Base-by-base conservation (phyloP, 2,113 vertebrate species). In the Corythornis madagascariensis region DNA sequence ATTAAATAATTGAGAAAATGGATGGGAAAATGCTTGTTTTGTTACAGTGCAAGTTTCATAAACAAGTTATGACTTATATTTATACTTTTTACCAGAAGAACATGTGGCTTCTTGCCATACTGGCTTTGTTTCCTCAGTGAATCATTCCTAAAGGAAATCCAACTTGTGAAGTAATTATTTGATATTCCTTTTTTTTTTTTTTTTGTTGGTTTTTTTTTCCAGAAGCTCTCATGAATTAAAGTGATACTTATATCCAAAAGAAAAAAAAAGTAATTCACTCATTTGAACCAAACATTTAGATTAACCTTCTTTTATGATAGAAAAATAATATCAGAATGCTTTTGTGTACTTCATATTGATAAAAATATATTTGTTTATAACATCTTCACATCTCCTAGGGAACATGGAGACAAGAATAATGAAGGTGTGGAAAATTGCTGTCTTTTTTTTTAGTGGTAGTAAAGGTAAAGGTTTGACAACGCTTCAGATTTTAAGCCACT, bases 111-210 rank as follows among this genome's bases (percentile, higher is more conserved):
- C 48, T 73, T 76, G 90, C 72, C 64, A 79, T 64, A 40, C 50
- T 93, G 83, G 73, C 72, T 90, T 90, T 79, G 42, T 11, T 86
- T 93, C 29, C 25, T 88, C 60, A 38, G 40, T 94, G 90, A 93
- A 59, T 93, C 90, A 92, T 38, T 70, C 43, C 26, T 65, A 88
- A 90, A 91, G 76, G 83, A 96, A 95, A 94, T 92, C 69, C 90
- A 90, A 1, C 7, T 80, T 74, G 60, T 91, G 75, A 96, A 77
- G 75, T 69, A 79, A 94, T 86, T 69, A 90, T 64, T 70, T 67
- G 48, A 80, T 64, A 91, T 38, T 82, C 79, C 40, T 13, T 71
- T 47, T 43, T 85, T 83, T 72, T 56, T 90, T 83, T 33, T 13
- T 50, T 16, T 72, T 38, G 38, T 38, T 38, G 38, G 4, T 10